phyloP scores from a whole-genome alignment of 2,113 vertebrate genomes.

The Megaptera novaeangliae region DNA sequence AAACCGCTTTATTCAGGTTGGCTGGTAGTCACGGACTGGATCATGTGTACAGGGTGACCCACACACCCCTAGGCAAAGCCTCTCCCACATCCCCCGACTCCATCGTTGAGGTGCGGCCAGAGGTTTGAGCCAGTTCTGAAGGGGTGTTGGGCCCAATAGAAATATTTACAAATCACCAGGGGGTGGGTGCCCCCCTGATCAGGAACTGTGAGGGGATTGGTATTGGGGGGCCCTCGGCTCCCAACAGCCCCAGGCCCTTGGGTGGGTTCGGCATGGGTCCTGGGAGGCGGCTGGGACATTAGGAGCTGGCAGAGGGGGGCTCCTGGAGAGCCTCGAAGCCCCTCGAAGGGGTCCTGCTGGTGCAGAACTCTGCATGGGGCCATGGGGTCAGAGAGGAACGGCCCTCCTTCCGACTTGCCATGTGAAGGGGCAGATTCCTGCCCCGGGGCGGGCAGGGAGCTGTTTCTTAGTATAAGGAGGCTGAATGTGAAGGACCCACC shows the following conservation, averaged over 20 bases:
- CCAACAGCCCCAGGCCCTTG: conserved; percentile 15
- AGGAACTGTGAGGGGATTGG: conserved; percentile 4
- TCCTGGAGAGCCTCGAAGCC: conserved; percentile 54
- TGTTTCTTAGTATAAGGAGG: background rate
- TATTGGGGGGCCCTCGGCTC: background rate
- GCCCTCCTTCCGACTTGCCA: background rate
- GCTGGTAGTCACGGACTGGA: conserved; percentile 70
- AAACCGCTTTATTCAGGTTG: conserved; percentile 82
- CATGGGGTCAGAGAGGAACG: background rate
- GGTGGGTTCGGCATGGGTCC: background rate
- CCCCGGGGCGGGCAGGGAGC: background rate
- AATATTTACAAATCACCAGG: conserved; percentile 64
- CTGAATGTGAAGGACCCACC: background rate
- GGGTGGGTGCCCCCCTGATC: background rate
- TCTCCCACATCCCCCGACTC: background rate
- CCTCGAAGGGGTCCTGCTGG: conserved; percentile 63
- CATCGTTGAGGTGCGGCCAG: background rate
- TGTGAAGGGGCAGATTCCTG: background rate
- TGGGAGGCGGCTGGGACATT: background rate
- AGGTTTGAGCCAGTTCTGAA: conserved; percentile 49
- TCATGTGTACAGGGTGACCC: background rate
- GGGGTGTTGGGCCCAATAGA: conserved; percentile 38
- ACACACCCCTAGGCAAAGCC: conserved; percentile 7
- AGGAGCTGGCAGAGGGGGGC: conserved; percentile 54
- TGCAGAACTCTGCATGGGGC: conserved; percentile 59